phyloP scores from a whole-genome alignment of 2,888 invertebrate genomes.

The Macaria notata region DNA sequence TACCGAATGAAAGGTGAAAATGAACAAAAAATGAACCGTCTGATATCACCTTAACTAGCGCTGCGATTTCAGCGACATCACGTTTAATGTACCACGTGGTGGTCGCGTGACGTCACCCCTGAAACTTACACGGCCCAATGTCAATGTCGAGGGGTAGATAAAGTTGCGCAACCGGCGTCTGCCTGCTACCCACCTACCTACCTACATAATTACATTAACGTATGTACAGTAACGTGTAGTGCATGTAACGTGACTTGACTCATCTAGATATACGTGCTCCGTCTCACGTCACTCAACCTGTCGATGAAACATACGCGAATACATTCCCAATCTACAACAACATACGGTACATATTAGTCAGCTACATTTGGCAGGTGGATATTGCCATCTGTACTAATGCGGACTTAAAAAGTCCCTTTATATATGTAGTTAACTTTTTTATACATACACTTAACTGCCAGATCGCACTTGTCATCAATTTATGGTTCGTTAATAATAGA shows the following conservation, averaged over 20 bases:
- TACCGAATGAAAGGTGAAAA: too few species aligned
- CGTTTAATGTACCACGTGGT: conserved; percentile 10
- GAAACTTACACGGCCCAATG: conserved; percentile 20
- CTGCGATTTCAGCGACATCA: conserved; percentile 10
- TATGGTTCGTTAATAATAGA: conserved; percentile 17
- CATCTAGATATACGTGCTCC: conserved; percentile 26
- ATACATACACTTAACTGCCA: conserved; percentile 1
- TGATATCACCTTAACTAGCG: too few species aligned
- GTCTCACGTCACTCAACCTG: conserved; percentile 26
- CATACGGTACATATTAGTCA: conserved; percentile 4
- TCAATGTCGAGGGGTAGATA: conserved; percentile 16
- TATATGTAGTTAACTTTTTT: conserved; percentile 21
- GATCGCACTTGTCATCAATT: conserved; percentile 19
- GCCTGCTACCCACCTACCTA: too few species aligned
- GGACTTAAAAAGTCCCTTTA: conserved; percentile 20
- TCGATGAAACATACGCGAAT: conserved; percentile 12
- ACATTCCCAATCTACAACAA: conserved; percentile 5
- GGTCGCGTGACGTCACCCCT: conserved; percentile 15
- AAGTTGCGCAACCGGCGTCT: conserved; percentile 9
- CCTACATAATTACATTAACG: too few species aligned
- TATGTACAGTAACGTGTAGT: conserved; percentile 1
- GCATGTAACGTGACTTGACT: conserved; percentile 27
- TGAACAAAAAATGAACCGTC: too few species aligned
- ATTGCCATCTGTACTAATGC: conserved; percentile 28
- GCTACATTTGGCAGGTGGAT: conserved; percentile 10